A percentile compares a stretch with the other conserved stretches of the same genome.
Conservation (phyloP, 1,140 invertebrate genomes). For the Lepidurus packardi region DNA sequence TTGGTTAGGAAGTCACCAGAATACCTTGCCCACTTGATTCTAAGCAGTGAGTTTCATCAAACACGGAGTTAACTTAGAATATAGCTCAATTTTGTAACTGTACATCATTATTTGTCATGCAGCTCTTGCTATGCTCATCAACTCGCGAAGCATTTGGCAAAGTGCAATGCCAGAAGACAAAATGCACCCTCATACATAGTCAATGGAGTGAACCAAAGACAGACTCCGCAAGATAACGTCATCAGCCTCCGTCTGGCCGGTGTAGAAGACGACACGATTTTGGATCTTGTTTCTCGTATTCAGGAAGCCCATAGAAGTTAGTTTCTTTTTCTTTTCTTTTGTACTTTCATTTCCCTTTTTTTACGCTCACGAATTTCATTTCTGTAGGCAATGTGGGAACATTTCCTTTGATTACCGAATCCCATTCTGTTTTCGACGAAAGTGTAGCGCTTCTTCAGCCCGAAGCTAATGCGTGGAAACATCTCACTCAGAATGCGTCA, state of each 20-base stretch:
- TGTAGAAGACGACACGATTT: conserved; percentile 26
- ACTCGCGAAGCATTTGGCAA: conserved; percentile 63
- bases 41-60: conserved; percentile 43
- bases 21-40: conserved; percentile 44
- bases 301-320: conserved; percentile 25
- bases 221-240: conserved; percentile 35
- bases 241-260: conserved; percentile 18
- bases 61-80: neutral
- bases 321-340: neutral
- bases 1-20: conserved; percentile 33
- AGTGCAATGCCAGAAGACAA: conserved; percentile 63
- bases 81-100: conserved; percentile 11
- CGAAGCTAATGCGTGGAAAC: conserved; percentile 57
- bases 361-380: neutral
- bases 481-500: conserved; percentile 64
- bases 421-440: conserved; percentile 41
- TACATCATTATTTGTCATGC: conserved; percentile 35
- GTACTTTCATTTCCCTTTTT: neutral
- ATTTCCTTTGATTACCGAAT: conserved; percentile 31
- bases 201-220: conserved; percentile 55
- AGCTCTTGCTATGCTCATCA: conserved; percentile 64
- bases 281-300: conserved; percentile 21
- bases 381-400: conserved; percentile 27
- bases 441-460: conserved; percentile 58
- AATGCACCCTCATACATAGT: conserved; percentile 55